Conservation (phyloP, 2,113 vertebrate species). For the Passer montanus region DNA sequence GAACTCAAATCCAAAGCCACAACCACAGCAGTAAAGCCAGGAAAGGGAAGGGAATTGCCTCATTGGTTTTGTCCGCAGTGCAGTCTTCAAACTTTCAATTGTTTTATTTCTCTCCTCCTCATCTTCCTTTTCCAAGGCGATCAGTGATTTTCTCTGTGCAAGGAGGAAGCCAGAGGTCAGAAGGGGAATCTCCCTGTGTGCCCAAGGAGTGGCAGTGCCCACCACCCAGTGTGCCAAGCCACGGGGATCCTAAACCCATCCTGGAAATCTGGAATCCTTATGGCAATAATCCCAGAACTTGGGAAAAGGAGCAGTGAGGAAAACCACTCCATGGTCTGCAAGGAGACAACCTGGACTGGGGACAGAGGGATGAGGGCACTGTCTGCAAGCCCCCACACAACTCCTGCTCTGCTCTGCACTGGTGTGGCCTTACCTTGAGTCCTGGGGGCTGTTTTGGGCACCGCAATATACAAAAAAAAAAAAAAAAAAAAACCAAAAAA, state of each 20-base stretch:
- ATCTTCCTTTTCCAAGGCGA: slow-evolving; percentile 94
- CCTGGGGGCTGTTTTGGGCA: neutral
- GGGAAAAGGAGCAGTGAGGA: neutral
- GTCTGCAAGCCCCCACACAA: neutral
- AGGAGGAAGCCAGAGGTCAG: slow-evolving; percentile 19
- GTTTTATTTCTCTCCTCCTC: slow-evolving; percentile 98
- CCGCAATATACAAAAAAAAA: neutral
- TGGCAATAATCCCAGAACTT: neutral
- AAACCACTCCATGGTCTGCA: fast-evolving
- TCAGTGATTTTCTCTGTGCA: slow-evolving; percentile 90
- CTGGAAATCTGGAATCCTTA: neutral
- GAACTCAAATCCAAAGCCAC: neutral
- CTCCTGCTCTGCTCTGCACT: neutral
- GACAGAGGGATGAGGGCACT: neutral
- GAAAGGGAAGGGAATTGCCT: slow-evolving; percentile 74
- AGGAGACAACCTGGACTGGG: neutral
- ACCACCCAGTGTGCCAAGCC: fast-evolving
- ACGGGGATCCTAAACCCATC: neutral
- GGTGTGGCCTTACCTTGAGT: neutral
- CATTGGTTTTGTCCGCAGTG: slow-evolving; percentile 97
- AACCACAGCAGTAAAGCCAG: too few relatives aligned
- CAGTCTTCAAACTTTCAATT: slow-evolving; percentile 96
- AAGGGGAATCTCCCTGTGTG: fast-evolving
- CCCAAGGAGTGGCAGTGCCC: fast-evolving
- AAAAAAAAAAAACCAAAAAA: too few relatives aligned